These are phyloP conservation scores for Pogonognathellus flavescens DNA, from an alignment of 1,140 invertebrate species.

Conservation along the genomic window DNA sequence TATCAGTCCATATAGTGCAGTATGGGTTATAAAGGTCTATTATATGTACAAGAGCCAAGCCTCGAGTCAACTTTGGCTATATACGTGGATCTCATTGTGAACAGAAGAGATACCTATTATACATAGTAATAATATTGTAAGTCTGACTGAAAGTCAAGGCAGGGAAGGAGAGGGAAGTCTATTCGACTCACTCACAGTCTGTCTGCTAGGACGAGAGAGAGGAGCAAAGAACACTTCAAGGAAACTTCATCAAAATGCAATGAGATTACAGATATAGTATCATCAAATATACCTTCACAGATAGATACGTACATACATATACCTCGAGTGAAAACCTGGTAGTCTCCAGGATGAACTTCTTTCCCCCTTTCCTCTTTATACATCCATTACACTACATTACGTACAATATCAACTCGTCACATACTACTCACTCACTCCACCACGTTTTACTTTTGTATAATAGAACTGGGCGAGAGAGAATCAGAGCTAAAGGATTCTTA, in stretches of 20 bases:
- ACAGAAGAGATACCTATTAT: neutral
- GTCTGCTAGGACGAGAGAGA: neutral
- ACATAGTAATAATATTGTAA: neutral
- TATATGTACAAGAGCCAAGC: no score
- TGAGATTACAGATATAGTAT: constrained; percentile 34
- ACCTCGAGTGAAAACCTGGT: no score
- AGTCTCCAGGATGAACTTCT: neutral
- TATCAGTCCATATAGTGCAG: no score
- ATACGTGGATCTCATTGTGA: no score
- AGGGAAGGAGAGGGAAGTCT: neutral
- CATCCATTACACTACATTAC: neutral
- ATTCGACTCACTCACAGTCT: constrained; percentile 11
- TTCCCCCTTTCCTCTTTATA: neutral
- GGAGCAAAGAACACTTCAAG: neutral
- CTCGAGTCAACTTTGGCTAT: no score
- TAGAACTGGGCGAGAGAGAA: neutral
- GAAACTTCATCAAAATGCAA: constrained; percentile 55
- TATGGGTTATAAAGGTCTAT: no score
- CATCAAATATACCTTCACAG: neutral
- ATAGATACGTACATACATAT: no score
- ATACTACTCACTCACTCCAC: neutral
- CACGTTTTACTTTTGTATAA: neutral
- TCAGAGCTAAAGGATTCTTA: neutral
- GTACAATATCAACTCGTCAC: neutral
- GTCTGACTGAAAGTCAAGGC: constrained; percentile 21